Conservation (phyloP, 2,797 vertebrate genomes). For the Gallinago nigripennis region DNA sequence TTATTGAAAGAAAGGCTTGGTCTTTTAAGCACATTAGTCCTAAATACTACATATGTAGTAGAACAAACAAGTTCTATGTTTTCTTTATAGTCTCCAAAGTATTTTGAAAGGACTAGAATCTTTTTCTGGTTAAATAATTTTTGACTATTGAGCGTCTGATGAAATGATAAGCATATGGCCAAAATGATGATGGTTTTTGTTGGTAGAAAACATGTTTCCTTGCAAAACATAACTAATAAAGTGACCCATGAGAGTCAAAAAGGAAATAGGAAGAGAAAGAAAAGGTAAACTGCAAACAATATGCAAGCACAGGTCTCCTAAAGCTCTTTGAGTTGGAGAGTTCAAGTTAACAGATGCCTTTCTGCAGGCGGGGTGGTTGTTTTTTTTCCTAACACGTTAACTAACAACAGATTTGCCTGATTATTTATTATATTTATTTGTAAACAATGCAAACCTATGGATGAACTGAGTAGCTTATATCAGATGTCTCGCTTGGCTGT, state of each 20-base stretch:
- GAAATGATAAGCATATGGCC: neutral
- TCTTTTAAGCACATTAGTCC: neutral
- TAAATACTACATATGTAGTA: neutral
- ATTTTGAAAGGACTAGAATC: neutral
- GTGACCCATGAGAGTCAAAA: neutral
- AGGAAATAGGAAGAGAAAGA: neutral
- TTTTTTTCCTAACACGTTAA: slow-evolving; percentile 5
- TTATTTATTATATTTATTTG: slow-evolving; percentile 25
- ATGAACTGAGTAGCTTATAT: slow-evolving; percentile 1
- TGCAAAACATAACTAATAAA: neutral
- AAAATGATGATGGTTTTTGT: neutral
- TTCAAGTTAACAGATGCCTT: slow-evolving; percentile 15
- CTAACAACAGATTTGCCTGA: neutral
- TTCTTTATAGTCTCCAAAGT: neutral
- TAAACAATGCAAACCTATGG: slow-evolving; percentile 5
- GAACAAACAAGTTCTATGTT: neutral
- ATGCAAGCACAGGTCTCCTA: neutral
- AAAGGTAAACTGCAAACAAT: slow-evolving; percentile 21
- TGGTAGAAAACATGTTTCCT: neutral
- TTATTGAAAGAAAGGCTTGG: neutral
- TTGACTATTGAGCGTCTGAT: neutral
- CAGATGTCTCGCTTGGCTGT: neutral
- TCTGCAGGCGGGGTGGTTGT: neutral
- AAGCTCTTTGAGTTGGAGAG: neutral
- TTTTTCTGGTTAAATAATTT: neutral